Base-by-base conservation (phyloP, 2,113 vertebrate genomes). In the Scomber colias region DNA sequence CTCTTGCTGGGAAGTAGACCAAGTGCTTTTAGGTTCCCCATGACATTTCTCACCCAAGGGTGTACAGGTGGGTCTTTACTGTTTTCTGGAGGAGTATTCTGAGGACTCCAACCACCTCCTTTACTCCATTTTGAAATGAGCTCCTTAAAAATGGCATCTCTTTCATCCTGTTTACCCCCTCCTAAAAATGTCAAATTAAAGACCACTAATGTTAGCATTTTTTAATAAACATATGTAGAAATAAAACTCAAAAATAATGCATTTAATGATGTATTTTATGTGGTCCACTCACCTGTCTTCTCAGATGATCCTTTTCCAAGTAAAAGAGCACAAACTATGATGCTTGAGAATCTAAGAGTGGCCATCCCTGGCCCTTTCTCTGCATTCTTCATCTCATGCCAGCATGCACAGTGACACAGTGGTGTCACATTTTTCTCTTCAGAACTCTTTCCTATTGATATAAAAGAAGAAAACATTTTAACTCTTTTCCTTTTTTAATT, bases 11-110 rank as follows among this genome's bases (percentile, higher is more conserved):
- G 89, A 54, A 95, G 74, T 5, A 94, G 57, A 10, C 95, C 93
- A 5, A 96, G 68, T 40, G 91, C 91, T 78, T 95, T 94, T 6
- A 96, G 90, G 51, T 92, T 76, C 24, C 93, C 94, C 84, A 95
- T 66, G 4, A 96, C 92, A 56, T 86, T 93, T 45, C 79, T 94
- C 81, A 95, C 70, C 74, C 94, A 90, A 10, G 93, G 87, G 50
- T 89, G 88, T 45, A 93, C 70, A 35, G 87, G 71, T 35, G 79
- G 86, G 30, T 92, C 89, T 14, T 84, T 70, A 54, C 61, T 67
- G 53, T 87, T 81, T 40, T 90, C 89, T 19, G 64, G 15, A 12
- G 83, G 69, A 45, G 83, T 68, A 68, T 75, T 68, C 50, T 67
- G 77, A 16, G 91, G 81, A 62, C 65, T 87, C 89, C 79, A 90